Evolutionary conservation across 2,888 invertebrate genomes (phyloP), one percentile per base, ranked within the genome.

Genomic region (Macrophya alboannulata): DNA sequence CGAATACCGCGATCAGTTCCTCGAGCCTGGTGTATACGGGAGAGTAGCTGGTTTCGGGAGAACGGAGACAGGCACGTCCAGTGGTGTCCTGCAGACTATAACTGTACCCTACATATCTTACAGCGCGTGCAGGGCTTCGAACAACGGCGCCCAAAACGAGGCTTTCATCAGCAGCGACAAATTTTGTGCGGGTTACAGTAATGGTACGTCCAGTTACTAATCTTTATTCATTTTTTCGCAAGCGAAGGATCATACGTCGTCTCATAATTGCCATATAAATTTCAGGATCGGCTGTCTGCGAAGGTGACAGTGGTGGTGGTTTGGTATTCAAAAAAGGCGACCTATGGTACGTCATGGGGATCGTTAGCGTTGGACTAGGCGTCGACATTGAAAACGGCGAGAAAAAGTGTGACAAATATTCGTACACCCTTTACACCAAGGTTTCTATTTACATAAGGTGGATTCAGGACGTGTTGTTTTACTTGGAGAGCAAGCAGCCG

Each of bases 241-340:
- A 55, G 43, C 9, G 43, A 6, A 0, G 31, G 9, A 55, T 17
- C 25, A 55, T 43, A 45, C 6, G 21, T 3, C 15, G 4, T 43
- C 1, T 31, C 2, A n/a, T 72, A 45, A 72, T 43, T 21, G 10
- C 12, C n/a, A n/a, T 77, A n/a, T 62, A 0, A 25, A 81, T 89
- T 90, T 51, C 86, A 94, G 94, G 94, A 85, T 92, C 93, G n/a
- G 89, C 94, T 3, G 94, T 94, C 8, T 94, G 94, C 85, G 91
- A 93, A 72, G 95, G 94, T 4, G 94, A 94, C 87, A 94, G 94
- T 87, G 95, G 95, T 0, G 94, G 94, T 12, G 94, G 94, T 62
- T 89, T 94, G 17, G 92, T 94, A 0, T 93, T 94, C 76, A 87
- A 89, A 59, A 89, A 86, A 31, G 88, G 90, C 43, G 89, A 89